Evolutionary conservation across 1,140 invertebrate species (phyloP).

Genomic region (Aphaenogaster ashmeadi): DNA sequence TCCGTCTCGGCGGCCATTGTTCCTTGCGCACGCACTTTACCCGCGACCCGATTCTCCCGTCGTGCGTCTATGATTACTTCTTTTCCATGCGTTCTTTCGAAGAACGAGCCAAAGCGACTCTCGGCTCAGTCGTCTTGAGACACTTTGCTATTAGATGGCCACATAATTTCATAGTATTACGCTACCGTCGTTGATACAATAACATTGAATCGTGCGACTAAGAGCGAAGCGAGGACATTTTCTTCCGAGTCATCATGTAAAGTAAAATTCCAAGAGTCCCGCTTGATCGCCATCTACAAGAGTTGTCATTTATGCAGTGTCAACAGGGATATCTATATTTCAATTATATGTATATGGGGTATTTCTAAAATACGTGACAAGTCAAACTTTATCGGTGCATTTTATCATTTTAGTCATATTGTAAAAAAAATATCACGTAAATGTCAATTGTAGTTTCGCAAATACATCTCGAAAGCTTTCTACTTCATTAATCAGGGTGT

Average conservation of each 20-base stretch:
- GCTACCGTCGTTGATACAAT: constrained; percentile 46
- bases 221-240: constrained; percentile 20
- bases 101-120: constrained; percentile 39
- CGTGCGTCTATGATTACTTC: constrained; percentile 56
- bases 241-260: neutral
- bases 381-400: neutral
- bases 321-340: neutral
- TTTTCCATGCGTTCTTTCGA: constrained; percentile 51
- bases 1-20: constrained; percentile 57
- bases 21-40: constrained; percentile 50
- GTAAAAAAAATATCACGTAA: neutral
- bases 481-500: neutral
- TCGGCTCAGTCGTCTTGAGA: constrained; percentile 26
- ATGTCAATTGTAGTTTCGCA: neutral
- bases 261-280: neutral
- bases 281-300: neutral
- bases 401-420: neutral
- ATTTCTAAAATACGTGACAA: neutral
- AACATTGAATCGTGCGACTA: constrained; percentile 42
- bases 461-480: neutral
- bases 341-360: neutral
- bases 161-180: constrained; percentile 46
- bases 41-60: constrained; percentile 49
- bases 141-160: constrained; percentile 15
- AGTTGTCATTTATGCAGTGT: neutral